phyloP scores from a whole-genome alignment of 2,888 invertebrate genomes.

The Emmelina monodactyla region DNA sequence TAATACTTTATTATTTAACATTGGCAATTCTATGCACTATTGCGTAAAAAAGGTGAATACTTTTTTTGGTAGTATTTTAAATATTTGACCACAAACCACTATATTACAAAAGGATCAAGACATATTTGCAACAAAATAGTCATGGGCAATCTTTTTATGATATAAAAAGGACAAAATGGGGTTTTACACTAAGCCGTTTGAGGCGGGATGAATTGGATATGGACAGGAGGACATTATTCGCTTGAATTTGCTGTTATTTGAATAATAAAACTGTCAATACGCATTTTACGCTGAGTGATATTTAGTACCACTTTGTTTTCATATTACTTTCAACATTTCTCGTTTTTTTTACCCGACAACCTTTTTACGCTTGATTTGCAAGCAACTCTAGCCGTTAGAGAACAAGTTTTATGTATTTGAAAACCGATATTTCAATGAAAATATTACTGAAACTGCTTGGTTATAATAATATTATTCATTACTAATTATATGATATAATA shows the following conservation, averaged over 20 bases:
- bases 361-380: no score
- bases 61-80: no score
- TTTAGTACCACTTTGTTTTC: constrained; percentile 22
- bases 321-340: no score
- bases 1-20: no score
- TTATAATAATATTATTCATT: constrained; percentile 25
- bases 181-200: constrained; percentile 58
- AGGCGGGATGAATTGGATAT: constrained; percentile 60
- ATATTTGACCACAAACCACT: no score
- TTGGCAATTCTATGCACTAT: no score
- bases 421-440: no score
- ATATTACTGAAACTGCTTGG: no score
- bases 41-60: no score
- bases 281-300: constrained; percentile 46
- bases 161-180: constrained; percentile 59
- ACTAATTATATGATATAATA: constrained; percentile 36
- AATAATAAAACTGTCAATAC: constrained; percentile 56
- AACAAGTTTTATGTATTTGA: no score
- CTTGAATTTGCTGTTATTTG: constrained; percentile 52
- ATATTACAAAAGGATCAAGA: constrained; percentile 41
- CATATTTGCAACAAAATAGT: constrained; percentile 55
- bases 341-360: no score
- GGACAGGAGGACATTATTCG: constrained; percentile 54
- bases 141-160: constrained; percentile 54
- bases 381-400: no score